Base-by-base conservation (phyloP, 2,113 vertebrate genomes). In the Larimichthys polyactis region DNA sequence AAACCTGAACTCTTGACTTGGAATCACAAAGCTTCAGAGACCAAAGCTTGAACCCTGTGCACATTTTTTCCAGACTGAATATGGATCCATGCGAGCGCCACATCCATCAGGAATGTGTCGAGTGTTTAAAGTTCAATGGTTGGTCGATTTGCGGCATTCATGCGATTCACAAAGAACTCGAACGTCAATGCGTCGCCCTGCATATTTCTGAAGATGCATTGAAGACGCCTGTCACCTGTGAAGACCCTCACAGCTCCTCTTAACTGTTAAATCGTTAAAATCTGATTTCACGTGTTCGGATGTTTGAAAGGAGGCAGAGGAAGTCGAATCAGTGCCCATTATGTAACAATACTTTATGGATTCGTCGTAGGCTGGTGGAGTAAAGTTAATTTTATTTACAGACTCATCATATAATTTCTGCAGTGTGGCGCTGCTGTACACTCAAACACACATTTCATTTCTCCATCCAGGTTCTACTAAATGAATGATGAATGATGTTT, bases 1-100 rank as follows among this genome's bases (percentile, higher is more conserved):
- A 36, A 36, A 64, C 14, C 60, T 76, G 80, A 52, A 55, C 59
- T 71, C 12, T 17, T 54, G 16, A 75, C 75, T 24, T 60, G 12
- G 44, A 58, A 29, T 57, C 59, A 46, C 20, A 69, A 36, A 36
- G 29, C 49, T 0, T 16, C 3, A 44, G 46, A 71, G 36, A 54
- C 54, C 63, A 36, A 43, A 51, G 8, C 2, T 4, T 60, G 36
- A 55, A 24, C 57, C 1, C 11, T 15, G 54, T 1, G 12, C 55
- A 48, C 19, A 29, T 0, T 0, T 59, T 58, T 19, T 59, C 44
- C 36, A 67, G 48, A 46, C 36, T 0, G 11, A 65, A 52, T 46
- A 22, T 40, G 68, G 59, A 15, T 58, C 71, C 24, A 20, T 46
- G 24, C 24, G 20, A 60, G 22, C 40, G 59, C 54, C 62, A 44